Percentiles rank a stretch among this genome's conserved stretches.
phyloP scores from a whole-genome alignment of 2,113 vertebrate species.

The Mobula birostris region DNA sequence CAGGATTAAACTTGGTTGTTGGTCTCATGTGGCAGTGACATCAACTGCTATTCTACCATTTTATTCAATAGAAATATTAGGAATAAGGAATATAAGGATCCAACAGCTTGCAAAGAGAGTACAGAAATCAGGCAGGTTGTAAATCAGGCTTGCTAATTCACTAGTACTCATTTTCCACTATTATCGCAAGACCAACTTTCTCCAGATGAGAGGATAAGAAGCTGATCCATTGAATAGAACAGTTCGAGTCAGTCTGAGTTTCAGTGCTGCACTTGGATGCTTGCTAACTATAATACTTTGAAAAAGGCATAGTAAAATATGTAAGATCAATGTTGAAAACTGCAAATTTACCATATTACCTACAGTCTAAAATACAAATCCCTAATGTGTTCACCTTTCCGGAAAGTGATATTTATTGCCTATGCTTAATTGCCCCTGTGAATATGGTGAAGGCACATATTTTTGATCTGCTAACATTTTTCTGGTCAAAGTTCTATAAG shows the following conservation, averaged over 20 bases:
- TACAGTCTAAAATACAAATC: neutral
- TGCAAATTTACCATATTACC: neutral
- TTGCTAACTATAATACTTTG: neutral
- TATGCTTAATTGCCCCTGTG: no score
- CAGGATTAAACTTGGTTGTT: no score
- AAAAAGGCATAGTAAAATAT: neutral
- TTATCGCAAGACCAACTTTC: neutral
- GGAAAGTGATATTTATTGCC: no score
- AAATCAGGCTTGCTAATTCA: neutral
- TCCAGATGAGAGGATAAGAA: neutral
- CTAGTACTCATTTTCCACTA: neutral
- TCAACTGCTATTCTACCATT: neutral
- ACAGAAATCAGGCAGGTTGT: neutral
- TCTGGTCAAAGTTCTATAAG: no score
- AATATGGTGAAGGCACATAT: no score
- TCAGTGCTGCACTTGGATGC: neutral
- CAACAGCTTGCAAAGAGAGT: neutral
- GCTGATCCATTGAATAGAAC: neutral
- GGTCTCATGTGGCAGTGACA: no score
- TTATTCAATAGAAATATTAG: neutral
- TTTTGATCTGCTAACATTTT: no score
- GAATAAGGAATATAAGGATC: no score
- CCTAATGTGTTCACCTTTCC: neutral
- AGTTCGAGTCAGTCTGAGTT: neutral
- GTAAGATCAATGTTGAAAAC: neutral